Evolutionary conservation across 2,113 vertebrate species (phyloP).

Genomic region (Suncus etruscus): DNA sequence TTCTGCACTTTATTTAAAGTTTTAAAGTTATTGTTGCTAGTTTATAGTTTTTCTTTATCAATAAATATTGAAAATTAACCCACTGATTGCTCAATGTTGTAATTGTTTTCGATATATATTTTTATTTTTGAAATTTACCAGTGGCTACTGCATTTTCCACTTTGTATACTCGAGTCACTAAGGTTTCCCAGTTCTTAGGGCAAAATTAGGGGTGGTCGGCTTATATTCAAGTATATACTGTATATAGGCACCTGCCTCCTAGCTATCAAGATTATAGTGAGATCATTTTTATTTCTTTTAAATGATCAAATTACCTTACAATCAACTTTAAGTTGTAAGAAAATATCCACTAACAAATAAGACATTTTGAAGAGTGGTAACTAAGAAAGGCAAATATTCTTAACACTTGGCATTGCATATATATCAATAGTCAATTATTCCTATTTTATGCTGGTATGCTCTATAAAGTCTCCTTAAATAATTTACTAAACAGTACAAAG

Average conservation of each 20-base stretch:
- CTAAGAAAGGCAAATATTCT: conserved; percentile 21
- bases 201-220: too few species aligned
- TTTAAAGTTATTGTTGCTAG: too few species aligned
- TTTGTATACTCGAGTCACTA: too few species aligned
- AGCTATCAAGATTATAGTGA: neutral
- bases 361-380: neutral
- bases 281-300: neutral
- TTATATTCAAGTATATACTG: too few species aligned
- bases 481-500: neutral
- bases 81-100: too few species aligned
- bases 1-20: too few species aligned
- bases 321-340: neutral
- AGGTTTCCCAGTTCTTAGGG: too few species aligned
- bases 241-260: neutral
- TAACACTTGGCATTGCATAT: neutral
- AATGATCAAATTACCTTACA: neutral
- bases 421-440: neutral
- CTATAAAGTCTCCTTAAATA: neutral
- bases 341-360: neutral
- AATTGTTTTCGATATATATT: too few species aligned
- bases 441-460: neutral
- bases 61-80: too few species aligned
- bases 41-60: too few species aligned
- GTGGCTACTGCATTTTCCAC: too few species aligned
- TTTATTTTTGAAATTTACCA: too few species aligned